Evolutionary conservation across 2,797 vertebrate species (phyloP), one percentile per base, ranked within the genome.

Genomic region (Sparidentex hasta): DNA sequence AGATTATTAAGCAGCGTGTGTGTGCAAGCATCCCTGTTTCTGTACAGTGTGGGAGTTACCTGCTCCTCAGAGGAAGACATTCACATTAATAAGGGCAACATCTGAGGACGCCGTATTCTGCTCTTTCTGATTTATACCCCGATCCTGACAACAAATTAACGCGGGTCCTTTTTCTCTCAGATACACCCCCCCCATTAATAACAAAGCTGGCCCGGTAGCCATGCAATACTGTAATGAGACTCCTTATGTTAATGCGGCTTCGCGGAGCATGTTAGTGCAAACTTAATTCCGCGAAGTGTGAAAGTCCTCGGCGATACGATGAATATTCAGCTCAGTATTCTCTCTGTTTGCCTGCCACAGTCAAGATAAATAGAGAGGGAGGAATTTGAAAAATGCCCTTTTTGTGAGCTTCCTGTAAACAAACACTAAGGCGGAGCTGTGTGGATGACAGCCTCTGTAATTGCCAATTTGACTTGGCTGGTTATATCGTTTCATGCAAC

Each of bases 71-170:
- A 90, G 71, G 92, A 86, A 70, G 68, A 91, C 71, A 70, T 20
- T 59, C 65, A 47, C 21, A 61, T 0, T 93, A 94, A 94, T 91
- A 93, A 95, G 93, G 94, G 18, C 87, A 79, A 74, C 90, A 84
- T 95, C 93, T 92, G 91, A 50, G 62, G 90, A 92, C 95, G 50
- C 67, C 74, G 55, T 86, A 70, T 83, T 85, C 90, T 86, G 71
- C 88, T 91, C 91, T 86, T 82, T 90, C 91, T 94, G 95, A 93
- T 96, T 96, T 94, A 88, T 92, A 87, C 87, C 78, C 52, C 61
- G 87, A 93, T 94, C 86, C 93, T 94, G 92, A 95, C 94, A 92
- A 85, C 90, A 96, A 95, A 96, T 94, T 88, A 95, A 74, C 51
- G 6, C 88, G 84, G 90, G 80, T 78, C 83, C 90, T 89, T 93